Percentiles rank a stretch among this genome's conserved stretches.
Evolutionary conservation across 2,113 vertebrate species (phyloP).

Genomic region (Chaetodon trifascialis): DNA sequence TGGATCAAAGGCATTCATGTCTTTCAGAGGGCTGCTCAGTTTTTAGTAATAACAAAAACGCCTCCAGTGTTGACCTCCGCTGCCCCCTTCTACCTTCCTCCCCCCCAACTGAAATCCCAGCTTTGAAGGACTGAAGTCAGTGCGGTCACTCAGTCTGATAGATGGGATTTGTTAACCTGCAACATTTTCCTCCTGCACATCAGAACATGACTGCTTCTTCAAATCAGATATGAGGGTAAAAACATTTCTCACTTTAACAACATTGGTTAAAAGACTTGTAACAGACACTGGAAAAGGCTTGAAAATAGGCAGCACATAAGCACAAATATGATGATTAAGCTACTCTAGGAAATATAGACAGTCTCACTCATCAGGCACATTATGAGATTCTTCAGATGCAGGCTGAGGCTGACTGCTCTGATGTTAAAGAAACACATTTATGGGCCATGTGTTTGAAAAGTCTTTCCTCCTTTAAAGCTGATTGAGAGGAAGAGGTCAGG

Average conservation of each 20-base stretch:
- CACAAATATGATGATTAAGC: not conserved
- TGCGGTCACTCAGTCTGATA: constrained; percentile 18
- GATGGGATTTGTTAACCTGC: constrained; percentile 6
- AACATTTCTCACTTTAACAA: not conserved
- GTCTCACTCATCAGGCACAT: not conserved
- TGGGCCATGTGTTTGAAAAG: not conserved
- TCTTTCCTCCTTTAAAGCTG: constrained; percentile 21
- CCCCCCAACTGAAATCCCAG: constrained; percentile 38
- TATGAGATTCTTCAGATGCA: constrained; percentile 3
- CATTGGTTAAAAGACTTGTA: not conserved
- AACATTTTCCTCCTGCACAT: constrained; percentile 10
- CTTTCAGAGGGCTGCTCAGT: constrained; percentile 65
- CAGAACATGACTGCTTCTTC: not conserved
- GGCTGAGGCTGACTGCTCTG: not conserved
- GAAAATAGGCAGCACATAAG: not conserved
- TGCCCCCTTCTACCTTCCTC: constrained; percentile 38
- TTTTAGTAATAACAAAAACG: constrained; percentile 81
- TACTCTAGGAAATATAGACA: not conserved
- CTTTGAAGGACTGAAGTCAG: constrained; percentile 56
- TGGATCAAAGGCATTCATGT: constrained; percentile 76
- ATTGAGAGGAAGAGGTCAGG: constrained; percentile 17
- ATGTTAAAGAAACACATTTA: constrained; percentile 32
- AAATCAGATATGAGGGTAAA: not conserved
- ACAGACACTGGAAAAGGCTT: not conserved
- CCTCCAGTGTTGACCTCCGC: constrained; percentile 69